Evolutionary conservation across 2,797 vertebrate species (phyloP).

Genomic region (Acridotheres tristis): DNA sequence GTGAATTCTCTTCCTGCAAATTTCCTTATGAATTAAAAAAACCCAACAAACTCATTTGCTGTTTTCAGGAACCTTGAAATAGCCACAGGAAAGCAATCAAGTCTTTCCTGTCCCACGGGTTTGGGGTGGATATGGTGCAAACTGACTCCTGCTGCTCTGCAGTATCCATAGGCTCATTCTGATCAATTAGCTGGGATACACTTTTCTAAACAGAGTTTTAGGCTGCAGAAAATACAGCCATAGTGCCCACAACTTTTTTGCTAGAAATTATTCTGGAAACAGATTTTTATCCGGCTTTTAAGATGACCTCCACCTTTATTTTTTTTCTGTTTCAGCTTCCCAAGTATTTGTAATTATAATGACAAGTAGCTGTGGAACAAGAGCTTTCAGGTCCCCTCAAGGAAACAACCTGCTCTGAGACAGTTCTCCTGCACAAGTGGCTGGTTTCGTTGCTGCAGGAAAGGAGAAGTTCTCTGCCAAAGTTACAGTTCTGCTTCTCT

Average conservation of each 20-base stretch:
- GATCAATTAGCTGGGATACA: neutral
- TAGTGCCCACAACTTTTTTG: neutral
- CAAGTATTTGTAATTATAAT: neutral
- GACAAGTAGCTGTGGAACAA: neutral
- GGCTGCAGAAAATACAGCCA: neutral
- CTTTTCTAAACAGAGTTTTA: neutral
- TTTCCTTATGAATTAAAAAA: neutral
- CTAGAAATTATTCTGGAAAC: neutral
- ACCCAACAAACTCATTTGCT: neutral
- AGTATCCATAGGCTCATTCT: neutral
- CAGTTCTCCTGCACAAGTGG: neutral
- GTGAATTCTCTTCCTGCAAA: neutral
- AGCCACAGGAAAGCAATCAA: neutral
- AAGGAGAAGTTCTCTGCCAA: neutral
- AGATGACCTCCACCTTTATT: neutral
- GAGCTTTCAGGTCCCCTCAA: conserved; percentile 6
- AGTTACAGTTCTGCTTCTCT: conserved; percentile 46
- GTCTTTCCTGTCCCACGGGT: neutral
- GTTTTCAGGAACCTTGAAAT: neutral
- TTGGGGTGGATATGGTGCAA: neutral
- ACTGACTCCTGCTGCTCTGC: neutral
- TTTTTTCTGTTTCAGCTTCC: neutral
- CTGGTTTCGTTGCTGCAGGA: too few relatives aligned
- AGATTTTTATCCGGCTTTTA: neutral
- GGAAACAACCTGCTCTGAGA: neutral